Base-by-base conservation (phyloP, 2,797 vertebrate species). In the Denticeps clupeoides region DNA sequence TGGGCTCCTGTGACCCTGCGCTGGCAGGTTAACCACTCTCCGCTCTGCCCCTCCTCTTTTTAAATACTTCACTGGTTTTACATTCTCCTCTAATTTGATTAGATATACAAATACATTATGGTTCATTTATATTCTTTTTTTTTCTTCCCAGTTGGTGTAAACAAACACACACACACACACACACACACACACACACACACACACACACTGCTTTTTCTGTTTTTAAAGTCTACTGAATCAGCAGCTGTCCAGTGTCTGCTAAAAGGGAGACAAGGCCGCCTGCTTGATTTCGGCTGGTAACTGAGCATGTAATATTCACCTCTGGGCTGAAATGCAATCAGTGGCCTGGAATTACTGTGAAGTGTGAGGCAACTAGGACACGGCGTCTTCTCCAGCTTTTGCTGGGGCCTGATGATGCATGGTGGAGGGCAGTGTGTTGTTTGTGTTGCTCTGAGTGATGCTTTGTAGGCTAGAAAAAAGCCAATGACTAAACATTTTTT, bases 1-100 rank as follows among this genome's bases (percentile, higher is more conserved):
- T 86, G 66, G 72, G 63, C 74, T 80, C 83, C 89, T 88, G 83
- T 87, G 61, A n/a, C n/a, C n/a, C n/a, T n/a, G n/a, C n/a, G n/a
- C n/a, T n/a, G n/a, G n/a, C n/a, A n/a, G n/a, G n/a, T n/a, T n/a
- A n/a, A n/a, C n/a, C n/a, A n/a, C n/a, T n/a, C n/a, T n/a, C n/a
- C n/a, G n/a, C n/a, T n/a, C n/a, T n/a, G n/a, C n/a, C n/a, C n/a
- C n/a, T n/a, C n/a, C n/a, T n/a, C n/a, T n/a, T n/a, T n/a, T n/a
- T n/a, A n/a, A n/a, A n/a, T n/a, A n/a, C n/a, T n/a, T n/a, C n/a
- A n/a, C n/a, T n/a, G n/a, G n/a, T n/a, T n/a, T n/a, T n/a, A n/a
- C n/a, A n/a, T n/a, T n/a, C n/a, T n/a, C n/a, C n/a, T n/a, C n/a
- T n/a, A n/a, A n/a, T n/a, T n/a, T n/a, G n/a, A n/a, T n/a, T n/a